phyloP scores from a whole-genome alignment of 2,888 invertebrate genomes.

The Euplagia quadripunctaria region DNA sequence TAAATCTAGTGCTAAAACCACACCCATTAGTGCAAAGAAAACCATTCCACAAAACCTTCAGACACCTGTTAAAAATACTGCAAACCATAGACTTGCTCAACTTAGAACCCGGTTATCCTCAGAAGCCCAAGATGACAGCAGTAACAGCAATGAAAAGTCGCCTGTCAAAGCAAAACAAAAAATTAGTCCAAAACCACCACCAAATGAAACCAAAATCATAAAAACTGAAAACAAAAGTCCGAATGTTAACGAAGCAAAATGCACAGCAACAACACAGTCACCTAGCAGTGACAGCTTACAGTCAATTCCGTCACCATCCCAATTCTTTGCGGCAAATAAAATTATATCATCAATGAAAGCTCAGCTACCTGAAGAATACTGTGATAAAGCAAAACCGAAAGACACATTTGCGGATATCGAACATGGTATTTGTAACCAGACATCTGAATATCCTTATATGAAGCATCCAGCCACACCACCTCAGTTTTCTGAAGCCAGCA shows the following conservation, averaged over 20 bases:
- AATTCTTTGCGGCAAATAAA: constrained; percentile 82
- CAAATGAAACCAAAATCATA: constrained; percentile 56
- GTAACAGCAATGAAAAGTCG: constrained; percentile 54
- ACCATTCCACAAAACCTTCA: constrained; percentile 40
- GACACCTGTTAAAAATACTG: constrained; percentile 66
- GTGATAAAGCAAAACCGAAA: constrained; percentile 70
- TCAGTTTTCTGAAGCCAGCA: constrained; percentile 82
- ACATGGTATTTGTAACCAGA: constrained; percentile 78
- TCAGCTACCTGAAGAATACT: constrained; percentile 77
- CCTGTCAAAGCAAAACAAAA: constrained; percentile 51
- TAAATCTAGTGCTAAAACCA: constrained; percentile 32
- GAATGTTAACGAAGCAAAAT: constrained; percentile 63
- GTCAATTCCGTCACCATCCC: constrained; percentile 77
- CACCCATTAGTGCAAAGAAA: constrained; percentile 26
- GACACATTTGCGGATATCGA: constrained; percentile 83
- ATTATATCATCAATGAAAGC: constrained; percentile 83
- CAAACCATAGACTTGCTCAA: constrained; percentile 69
- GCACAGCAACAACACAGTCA: constrained; percentile 63
- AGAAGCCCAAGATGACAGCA: constrained; percentile 61
- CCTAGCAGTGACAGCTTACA: constrained; percentile 75
- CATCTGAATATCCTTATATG: constrained; percentile 77
- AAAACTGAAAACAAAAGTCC: constrained; percentile 64
- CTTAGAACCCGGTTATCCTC: constrained; percentile 64
- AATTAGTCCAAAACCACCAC: constrained; percentile 58
- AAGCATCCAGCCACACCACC: constrained; percentile 82